A percentile compares a stretch with the other conserved stretches of the same genome.
phyloP scores from a whole-genome alignment of 2,888 invertebrate genomes.

The Lasiommata megera region DNA sequence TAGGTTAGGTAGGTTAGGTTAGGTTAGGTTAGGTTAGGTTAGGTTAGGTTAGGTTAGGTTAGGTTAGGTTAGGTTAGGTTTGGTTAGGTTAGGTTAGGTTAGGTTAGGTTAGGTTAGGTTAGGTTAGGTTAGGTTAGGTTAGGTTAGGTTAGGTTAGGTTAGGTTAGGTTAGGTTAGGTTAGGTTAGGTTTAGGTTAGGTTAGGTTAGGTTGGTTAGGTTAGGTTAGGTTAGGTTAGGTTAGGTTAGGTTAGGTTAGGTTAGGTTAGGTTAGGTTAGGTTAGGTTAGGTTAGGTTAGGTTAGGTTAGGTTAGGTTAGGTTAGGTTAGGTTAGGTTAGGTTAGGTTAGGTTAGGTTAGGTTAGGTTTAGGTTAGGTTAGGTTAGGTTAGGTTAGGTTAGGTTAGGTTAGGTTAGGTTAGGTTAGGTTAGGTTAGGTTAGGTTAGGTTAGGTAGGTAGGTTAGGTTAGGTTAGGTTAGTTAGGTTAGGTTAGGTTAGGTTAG shows the following conservation, averaged over 20 bases:
- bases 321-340: not conserved
- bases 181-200: no score
- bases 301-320: not conserved
- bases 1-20: constrained; percentile 11
- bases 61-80: constrained; percentile 31
- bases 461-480: not conserved
- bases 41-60: constrained; percentile 11
- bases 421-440: not conserved
- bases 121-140: constrained; percentile 11
- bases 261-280: not conserved
- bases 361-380: no score
- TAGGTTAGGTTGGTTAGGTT: no score
- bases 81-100: constrained; percentile 26
- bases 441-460: no score
- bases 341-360: not conserved
- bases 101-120: constrained; percentile 12
- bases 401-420: not conserved
- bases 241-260: not conserved
- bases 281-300: not conserved
- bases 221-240: not conserved
- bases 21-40: constrained; percentile 28
- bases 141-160: constrained; percentile 11
- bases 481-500: constrained; percentile 4
- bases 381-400: not conserved
- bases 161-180: constrained; percentile 11